Evolutionary conservation across 64 coral and sea anemone species (phyloP), one percentile per base, ranked within the genome.

Genomic region (Hydrozoanthus tunicans): DNA sequence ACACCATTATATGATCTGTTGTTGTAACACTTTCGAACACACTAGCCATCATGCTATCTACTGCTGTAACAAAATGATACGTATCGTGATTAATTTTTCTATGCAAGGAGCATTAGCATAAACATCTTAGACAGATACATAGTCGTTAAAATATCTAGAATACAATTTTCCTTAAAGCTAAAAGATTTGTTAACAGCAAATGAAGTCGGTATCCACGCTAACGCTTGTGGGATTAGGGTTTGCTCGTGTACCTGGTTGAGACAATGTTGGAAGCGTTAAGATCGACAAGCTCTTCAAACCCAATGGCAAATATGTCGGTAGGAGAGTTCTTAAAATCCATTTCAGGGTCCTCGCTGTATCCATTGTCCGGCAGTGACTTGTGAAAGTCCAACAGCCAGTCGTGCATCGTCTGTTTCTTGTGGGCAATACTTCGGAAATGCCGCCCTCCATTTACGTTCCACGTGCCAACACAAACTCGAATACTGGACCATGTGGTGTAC

Each of bases 381-480:
- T 99, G 94, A 77, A 99, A 99, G 26, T 99, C 97, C 9, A 99
- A 55, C 53, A 99, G 84, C 97, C 97, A 99, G 60, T 95, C 97
- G 53, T 99, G 94, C 89, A 99, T 93, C 70, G 97, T 95, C 90
- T 99, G 97, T 53, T 99, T 92, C 53, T 96, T 99, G 89, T 99
- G 94, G 56, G 97, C 97, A 82, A 99, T 95, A 56, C 94, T 95
- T 15, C 97, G 97, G 25, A 96, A 99, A 72, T 99, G 97, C 61
- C 86, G 92, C 11, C 97, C 97, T 56, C 97, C 97, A 58, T 99
- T 99, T 13, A 99, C 97, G 72, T 99, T 99, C 91, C 94, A 99
- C 3, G 97, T 99, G 10, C 97, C 97, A 56, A 99, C 86, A 90
- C 97, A 96, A 0, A 99, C 89, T 53, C 94, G 83, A 14, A 99